A percentile compares a stretch with the other conserved stretches of the same genome.
Conservation (phyloP, 2,797 vertebrate genomes). For the Enteromius unitaeniatus region DNA sequence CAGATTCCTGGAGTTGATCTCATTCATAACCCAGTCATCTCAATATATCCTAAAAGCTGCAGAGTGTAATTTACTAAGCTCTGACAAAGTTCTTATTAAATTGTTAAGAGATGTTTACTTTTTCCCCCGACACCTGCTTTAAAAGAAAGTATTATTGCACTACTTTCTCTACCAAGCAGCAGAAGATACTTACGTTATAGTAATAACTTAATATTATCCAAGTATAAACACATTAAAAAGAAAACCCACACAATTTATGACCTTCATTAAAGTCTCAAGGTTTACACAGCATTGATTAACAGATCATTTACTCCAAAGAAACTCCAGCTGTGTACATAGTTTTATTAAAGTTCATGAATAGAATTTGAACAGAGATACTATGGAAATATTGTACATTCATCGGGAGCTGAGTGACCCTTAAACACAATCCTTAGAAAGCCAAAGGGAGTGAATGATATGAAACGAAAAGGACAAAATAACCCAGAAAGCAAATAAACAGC, state of each 20-base stretch:
- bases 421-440: conserved; percentile 54
- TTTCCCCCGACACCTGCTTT: not conserved
- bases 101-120: not conserved
- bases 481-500: conserved; percentile 59
- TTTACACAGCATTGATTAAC: not conserved
- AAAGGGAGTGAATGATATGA: conserved; percentile 51
- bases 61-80: not conserved
- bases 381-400: conserved; percentile 68
- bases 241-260: not conserved
- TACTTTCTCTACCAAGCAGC: not conserved
- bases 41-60: not conserved
- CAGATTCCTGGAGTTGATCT: not conserved
- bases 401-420: conserved; percentile 53
- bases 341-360: conserved; percentile 71
- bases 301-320: no score
- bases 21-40: not conserved
- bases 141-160: not conserved
- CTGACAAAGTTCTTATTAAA: not conserved
- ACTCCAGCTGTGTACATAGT: conserved; percentile 43
- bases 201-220: no score
- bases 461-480: conserved; percentile 57
- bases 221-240: no score
- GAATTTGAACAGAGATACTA: conserved; percentile 61
- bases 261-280: not conserved
- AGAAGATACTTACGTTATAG: not conserved